Percentiles rank a stretch among this genome's conserved stretches.
Conservation (phyloP, 1,140 invertebrate genomes). For the Euura lappo region DNA sequence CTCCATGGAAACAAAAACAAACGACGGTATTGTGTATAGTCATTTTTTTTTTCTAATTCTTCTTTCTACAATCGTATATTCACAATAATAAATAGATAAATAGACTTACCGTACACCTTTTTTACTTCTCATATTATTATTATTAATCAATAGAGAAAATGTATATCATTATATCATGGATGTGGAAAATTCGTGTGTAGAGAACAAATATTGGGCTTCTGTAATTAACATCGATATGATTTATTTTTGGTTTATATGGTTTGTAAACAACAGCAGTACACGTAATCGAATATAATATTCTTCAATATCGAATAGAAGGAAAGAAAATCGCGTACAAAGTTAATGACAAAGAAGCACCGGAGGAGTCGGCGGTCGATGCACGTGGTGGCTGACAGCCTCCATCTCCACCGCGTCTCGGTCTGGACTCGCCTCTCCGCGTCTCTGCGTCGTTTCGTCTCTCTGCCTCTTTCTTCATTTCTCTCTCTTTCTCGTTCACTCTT, state of each 20-base stretch:
- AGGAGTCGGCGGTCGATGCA: conserved; percentile 42
- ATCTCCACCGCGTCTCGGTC: conserved; percentile 13
- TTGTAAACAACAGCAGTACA: too few species aligned
- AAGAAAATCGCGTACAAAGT: neutral
- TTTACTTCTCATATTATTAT: neutral
- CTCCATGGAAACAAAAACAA: neutral
- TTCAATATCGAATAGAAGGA: too few species aligned
- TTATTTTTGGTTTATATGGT: too few species aligned
- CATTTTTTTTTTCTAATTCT: neutral
- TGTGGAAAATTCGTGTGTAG: too few species aligned
- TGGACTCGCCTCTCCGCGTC: conserved; percentile 3
- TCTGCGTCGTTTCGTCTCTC: conserved; percentile 9
- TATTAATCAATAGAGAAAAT: neutral
- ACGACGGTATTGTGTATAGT: neutral
- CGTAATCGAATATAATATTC: too few species aligned
- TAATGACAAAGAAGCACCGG: neutral
- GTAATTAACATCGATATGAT: too few species aligned
- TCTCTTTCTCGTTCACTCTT: neutral
- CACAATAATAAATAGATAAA: too few species aligned
- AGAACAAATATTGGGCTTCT: too few species aligned
- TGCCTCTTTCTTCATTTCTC: conserved; percentile 1
- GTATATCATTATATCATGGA: neutral
- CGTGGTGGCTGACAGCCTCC: conserved; percentile 34
- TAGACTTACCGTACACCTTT: neutral
- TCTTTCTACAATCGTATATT: too few species aligned